Conservation (phyloP, 2,888 invertebrate species). For the Hypomecis atomaria region DNA sequence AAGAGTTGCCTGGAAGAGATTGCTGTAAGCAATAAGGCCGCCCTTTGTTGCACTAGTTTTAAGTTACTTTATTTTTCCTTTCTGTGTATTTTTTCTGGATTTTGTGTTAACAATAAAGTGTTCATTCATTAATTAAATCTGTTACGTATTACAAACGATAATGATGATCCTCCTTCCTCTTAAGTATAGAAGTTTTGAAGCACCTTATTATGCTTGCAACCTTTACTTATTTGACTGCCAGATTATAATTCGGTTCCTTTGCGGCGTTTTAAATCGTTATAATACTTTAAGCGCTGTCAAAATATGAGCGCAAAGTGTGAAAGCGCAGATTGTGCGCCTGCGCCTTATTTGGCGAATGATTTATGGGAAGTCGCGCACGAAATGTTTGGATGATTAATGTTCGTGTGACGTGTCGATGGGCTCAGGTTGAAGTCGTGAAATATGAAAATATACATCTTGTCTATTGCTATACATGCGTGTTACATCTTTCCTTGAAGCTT, state of each 20-base stretch:
- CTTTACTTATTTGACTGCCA: constrained; percentile 20
- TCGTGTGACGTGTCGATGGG: not conserved
- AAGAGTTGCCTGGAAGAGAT: no score
- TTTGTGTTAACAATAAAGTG: no score
- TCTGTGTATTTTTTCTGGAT: no score
- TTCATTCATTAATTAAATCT: no score
- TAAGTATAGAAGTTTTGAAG: constrained; percentile 2
- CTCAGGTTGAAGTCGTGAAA: not conserved
- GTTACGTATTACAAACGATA: no score
- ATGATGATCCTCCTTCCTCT: not conserved
- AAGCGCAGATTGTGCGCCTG: constrained; percentile 38
- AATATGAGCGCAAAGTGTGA: constrained; percentile 42
- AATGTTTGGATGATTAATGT: constrained; percentile 24
- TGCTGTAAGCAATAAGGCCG: no score
- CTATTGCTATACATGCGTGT: not conserved
- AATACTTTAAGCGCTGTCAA: constrained; percentile 37
- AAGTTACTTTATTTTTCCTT: no score
- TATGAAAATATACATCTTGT: not conserved
- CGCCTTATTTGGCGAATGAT: constrained; percentile 37
- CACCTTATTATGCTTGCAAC: not conserved
- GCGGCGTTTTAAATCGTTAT: constrained; percentile 26
- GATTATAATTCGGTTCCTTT: constrained; percentile 10
- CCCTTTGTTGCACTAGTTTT: no score
- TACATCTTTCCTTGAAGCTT: not conserved
- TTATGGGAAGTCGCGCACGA: constrained; percentile 35